A percentile compares a stretch with the other conserved stretches of the same genome.
Evolutionary conservation across 2,113 vertebrate genomes (phyloP).

Genomic region (western clawed frog (Xenopus tropicalis)): DNA sequence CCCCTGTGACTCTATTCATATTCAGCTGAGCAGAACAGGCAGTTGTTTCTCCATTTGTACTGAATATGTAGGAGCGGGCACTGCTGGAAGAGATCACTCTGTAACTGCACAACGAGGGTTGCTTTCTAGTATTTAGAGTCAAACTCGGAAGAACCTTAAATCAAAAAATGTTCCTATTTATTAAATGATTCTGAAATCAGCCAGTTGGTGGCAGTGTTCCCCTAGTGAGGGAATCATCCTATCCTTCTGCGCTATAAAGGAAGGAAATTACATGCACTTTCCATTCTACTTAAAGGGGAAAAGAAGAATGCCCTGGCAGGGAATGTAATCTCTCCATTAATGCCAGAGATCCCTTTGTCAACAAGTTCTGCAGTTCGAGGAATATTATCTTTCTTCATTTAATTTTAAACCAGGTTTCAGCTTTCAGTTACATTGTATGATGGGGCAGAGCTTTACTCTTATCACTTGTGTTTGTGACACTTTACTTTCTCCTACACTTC

Average conservation of each 20-base stretch:
- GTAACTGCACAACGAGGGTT: no score
- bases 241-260: not conserved
- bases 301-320: not conserved
- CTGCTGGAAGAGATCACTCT: no score
- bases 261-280: slow-evolving; percentile 13
- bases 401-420: not conserved
- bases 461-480: not conserved
- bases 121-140: no score
- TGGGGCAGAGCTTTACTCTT: not conserved
- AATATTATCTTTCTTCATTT: not conserved
- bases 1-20: no score
- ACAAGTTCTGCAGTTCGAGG: slow-evolving; percentile 17
- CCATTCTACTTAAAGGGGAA: slow-evolving; percentile 7
- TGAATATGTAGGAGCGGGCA: no score
- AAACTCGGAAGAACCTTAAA: no score
- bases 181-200: not conserved
- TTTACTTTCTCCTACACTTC: no score
- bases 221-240: not conserved
- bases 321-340: slow-evolving; percentile 31
- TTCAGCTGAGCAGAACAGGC: no score
- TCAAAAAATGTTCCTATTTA: no score
- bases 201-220: slow-evolving; percentile 32
- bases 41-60: no score
- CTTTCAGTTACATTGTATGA: not conserved
- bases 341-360: slow-evolving; percentile 30